These are phyloP conservation scores for Oryzias dopingdopingensis DNA, from an alignment of 2,797 vertebrate genomes.

Conservation along the genomic window DNA sequence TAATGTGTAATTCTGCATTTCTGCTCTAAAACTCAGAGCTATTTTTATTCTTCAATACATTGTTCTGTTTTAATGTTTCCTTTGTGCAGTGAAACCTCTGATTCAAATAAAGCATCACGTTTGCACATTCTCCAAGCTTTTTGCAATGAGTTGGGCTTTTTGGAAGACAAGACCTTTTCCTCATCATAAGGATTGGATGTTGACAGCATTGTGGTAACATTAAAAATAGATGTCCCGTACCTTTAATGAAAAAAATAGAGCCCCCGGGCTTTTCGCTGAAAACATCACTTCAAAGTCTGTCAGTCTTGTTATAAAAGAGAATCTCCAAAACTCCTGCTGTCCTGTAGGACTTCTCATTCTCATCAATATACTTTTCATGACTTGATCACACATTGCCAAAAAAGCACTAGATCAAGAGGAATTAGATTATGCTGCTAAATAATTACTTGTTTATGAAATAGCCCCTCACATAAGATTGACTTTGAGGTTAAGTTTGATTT, in stretches of 20 bases:
- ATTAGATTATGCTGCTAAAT: slow-evolving; percentile 15
- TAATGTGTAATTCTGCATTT: no score
- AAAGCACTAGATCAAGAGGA: slow-evolving; percentile 28
- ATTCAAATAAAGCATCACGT: no score
- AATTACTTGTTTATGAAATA: slow-evolving; percentile 42
- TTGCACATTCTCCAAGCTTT: no score
- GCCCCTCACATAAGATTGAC: slow-evolving; percentile 22
- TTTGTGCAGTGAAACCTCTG: no score
- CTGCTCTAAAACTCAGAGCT: no score
- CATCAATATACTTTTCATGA: slow-evolving; percentile 40
- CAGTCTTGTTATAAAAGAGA: slow-evolving; percentile 28
- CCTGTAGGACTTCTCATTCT: slow-evolving; percentile 40
- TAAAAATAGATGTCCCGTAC: slow-evolving; percentile 66
- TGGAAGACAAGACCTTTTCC: no score
- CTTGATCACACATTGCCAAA: slow-evolving; percentile 33
- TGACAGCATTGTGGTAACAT: slow-evolving; percentile 55
- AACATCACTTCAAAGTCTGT: slow-evolving; percentile 62
- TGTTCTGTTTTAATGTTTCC: no score
- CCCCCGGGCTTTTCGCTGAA: slow-evolving; percentile 52
- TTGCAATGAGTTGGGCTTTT: no score
- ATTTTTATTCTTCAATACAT: no score
- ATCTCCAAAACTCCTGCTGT: slow-evolving; percentile 25
- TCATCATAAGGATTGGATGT: slow-evolving; percentile 58
- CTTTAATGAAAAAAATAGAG: slow-evolving; percentile 60
- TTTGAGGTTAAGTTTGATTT: slow-evolving; percentile 33